Conservation (phyloP, 2,888 invertebrate genomes). For the Drosophila nigritarsus region DNA sequence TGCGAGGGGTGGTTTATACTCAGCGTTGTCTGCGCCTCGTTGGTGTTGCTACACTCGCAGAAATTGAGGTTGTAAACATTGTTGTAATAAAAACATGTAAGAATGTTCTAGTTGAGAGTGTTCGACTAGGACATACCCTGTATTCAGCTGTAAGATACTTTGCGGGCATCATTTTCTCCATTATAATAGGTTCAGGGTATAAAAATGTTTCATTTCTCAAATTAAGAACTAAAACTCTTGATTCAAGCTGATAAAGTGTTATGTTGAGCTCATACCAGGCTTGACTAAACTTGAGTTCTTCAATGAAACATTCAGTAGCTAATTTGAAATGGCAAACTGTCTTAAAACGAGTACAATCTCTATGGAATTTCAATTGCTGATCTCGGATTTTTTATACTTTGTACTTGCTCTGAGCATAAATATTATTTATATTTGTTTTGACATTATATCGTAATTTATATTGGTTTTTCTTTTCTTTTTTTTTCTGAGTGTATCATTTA, state of each 20-base stretch:
- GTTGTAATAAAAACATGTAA: background rate
- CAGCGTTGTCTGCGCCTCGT: slow-evolving; percentile 53
- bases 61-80: background rate
- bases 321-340: too few species aligned
- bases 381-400: too few species aligned
- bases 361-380: too few species aligned
- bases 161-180: background rate
- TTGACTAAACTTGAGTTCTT: too few species aligned
- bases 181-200: background rate
- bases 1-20: slow-evolving; percentile 71
- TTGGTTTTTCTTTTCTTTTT: too few species aligned
- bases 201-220: background rate
- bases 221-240: background rate
- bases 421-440: background rate
- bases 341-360: too few species aligned
- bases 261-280: too few species aligned
- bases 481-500: slow-evolving; percentile 42
- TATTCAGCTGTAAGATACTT: background rate
- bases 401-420: too few species aligned
- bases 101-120: background rate
- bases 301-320: too few species aligned
- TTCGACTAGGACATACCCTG: background rate
- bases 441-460: background rate
- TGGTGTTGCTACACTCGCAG: slow-evolving; percentile 40
- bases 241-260: background rate